Evolutionary conservation across 92 coral and sea anemone genomes (phyloP).

Genomic region (Isaurus tuberculatus): DNA sequence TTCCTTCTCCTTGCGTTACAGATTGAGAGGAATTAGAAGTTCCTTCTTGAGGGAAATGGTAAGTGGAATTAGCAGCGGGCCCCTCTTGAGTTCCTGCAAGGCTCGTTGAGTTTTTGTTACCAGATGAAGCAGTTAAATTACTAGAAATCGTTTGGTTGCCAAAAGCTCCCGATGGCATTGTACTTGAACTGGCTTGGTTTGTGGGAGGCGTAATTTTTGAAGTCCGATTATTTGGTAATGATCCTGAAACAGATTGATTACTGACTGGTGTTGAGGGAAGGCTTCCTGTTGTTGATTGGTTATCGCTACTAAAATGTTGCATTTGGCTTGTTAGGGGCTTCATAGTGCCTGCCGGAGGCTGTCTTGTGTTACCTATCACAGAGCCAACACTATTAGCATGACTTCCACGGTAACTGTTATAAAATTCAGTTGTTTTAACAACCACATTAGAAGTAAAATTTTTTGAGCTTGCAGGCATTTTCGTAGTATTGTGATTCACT

Average conservation of each 20-base stretch:
- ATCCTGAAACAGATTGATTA: background rate
- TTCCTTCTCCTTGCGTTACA: background rate
- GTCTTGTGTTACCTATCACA: constrained; percentile 42
- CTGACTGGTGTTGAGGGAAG: background rate
- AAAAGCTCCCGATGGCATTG: background rate
- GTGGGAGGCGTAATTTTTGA: background rate
- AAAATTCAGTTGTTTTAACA: constrained; percentile 36
- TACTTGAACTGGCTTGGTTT: background rate
- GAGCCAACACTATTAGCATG: constrained; percentile 10
- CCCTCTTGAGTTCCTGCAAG: background rate
- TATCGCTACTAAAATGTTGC: background rate
- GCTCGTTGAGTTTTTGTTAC: background rate
- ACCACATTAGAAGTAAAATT: constrained; percentile 5
- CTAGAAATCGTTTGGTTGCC: background rate
- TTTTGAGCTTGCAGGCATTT: background rate
- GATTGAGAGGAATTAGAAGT: background rate
- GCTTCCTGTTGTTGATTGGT: background rate
- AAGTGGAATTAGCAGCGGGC: background rate
- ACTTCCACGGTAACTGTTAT: background rate
- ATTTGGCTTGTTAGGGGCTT: background rate
- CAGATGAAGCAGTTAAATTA: background rate
- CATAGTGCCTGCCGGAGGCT: constrained; percentile 1
- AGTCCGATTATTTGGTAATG: background rate
- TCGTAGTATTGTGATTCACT: background rate
- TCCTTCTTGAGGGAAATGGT: background rate